Conservation (phyloP, 2,888 invertebrate species). For the Steinernema hermaphroditum region DNA sequence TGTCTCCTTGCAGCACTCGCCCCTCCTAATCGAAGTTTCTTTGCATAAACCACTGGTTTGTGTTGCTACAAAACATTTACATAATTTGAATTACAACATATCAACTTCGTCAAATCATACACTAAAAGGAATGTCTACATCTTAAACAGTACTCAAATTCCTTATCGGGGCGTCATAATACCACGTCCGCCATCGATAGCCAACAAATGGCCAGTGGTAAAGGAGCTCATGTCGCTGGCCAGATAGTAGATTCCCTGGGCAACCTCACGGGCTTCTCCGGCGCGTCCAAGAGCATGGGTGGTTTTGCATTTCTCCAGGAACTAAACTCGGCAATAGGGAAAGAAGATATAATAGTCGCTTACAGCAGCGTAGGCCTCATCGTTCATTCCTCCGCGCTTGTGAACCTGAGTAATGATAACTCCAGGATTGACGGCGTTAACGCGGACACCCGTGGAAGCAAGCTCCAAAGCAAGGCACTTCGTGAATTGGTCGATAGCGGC, state of each 20-base stretch:
- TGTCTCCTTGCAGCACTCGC: too few relatives aligned
- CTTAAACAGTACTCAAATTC: background rate
- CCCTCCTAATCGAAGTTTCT: too few relatives aligned
- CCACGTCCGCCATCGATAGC: slow-evolving; percentile 86
- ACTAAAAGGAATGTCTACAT: too few relatives aligned
- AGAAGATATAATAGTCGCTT: slow-evolving; percentile 24
- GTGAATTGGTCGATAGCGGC: slow-evolving; percentile 93
- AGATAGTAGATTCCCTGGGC: slow-evolving; percentile 87
- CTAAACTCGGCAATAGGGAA: slow-evolving; percentile 56
- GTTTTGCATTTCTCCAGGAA: slow-evolving; percentile 82
- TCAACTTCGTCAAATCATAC: too few relatives aligned
- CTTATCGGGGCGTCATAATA: slow-evolving; percentile 61
- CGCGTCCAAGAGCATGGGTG: slow-evolving; percentile 80
- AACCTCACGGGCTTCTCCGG: slow-evolving; percentile 59
- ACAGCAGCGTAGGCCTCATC: slow-evolving; percentile 78
- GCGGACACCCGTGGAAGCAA: slow-evolving; percentile 73
- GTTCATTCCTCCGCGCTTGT: slow-evolving; percentile 82
- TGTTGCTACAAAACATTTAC: too few relatives aligned
- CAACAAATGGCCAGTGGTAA: slow-evolving; percentile 84
- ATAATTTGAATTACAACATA: too few relatives aligned
- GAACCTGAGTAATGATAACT: slow-evolving; percentile 84
- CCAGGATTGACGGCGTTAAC: slow-evolving; percentile 93
- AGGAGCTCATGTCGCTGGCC: slow-evolving; percentile 82
- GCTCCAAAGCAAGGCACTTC: slow-evolving; percentile 82
- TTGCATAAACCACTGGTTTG: too few relatives aligned